Base-by-base conservation (phyloP, 37 sponge, comb jelly and placozoan species). In the Diacarnus erythraeanus region DNA sequence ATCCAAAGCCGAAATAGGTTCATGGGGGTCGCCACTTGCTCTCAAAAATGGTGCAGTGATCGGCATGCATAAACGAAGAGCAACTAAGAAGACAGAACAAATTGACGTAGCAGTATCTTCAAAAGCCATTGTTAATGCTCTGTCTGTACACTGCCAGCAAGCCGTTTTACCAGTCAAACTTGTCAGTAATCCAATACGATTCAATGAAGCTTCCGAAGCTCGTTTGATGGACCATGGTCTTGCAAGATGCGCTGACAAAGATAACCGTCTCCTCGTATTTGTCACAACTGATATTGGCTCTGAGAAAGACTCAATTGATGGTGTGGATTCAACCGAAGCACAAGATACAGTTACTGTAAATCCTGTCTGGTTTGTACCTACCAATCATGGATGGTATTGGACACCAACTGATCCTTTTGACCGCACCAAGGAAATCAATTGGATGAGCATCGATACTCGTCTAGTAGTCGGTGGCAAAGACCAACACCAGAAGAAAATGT, bases 371-470 rank as follows among this genome's bases (percentile, higher is more conserved):
- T 80, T 36, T 70, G 36, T 47, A 2, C 81, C 81, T 3, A 80
- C 81, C 26, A 47, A 71, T 51, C 59, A 65, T 42, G 81, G 81
- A 2, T 80, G 81, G 81, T 80, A 69, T 54, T 80, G 81, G 81
- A 80, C 72, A 6, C 81, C 81, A 3, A 69, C 72, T 37, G 72
- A 80, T 51, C 81, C 81, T 15, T 64, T 44, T 6, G 72, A 69
- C 22, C 38, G 69, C 21, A 22, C 38, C 22, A 3, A 39, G 25
- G 38, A 65, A 25, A 25, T 60, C 37, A 80, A 80, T 60, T 80
- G 81, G 81, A 80, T 80, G 81, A 35, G 71, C 8, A 57, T 70
- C 2, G n/a, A 23, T 35, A 69, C 37, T 20, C 72, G 63, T 40
- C 23, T 26, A 25, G 81, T 80, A 17, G 25, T 80, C 26, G 81